Base-by-base conservation (phyloP, 2,888 invertebrate species). In the Yponomeuta malinellus region DNA sequence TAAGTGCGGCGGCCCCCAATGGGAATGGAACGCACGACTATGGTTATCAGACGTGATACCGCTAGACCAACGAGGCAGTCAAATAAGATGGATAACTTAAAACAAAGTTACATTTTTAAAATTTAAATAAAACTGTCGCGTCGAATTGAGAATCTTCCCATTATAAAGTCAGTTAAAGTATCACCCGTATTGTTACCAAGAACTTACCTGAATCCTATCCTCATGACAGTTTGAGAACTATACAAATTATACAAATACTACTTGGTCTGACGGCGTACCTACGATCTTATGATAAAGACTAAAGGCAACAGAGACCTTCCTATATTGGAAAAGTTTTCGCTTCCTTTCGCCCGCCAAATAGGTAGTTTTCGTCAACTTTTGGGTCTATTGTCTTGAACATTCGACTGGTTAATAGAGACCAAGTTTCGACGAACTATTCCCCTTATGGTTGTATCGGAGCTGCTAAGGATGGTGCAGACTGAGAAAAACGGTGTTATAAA, bases 271-370 rank as follows among this genome's bases (percentile, higher is more conserved):
- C 12, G 3, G 15, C 52, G 15, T 5, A 15, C 52, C 12, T 59
- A 59, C 52, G 15, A 15, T 59, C 52, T 15, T 59, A 59, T 59
- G 52, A 59, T 59, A 59, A 12, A 12, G 15, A 15, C 52, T 59
- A 59, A 15, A 59, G 52, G 52, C 52, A 59, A 59, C 52, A 59
- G 12, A 33, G 65, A 12, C 48, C 48, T 23, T 68, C 31, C 68
- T 68, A 68, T 68, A 68, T 68, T 68, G 68, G 68, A 68, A 68
- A 68, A 68, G 29, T 68, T 68, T 68, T 31, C 52, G 31, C 52
- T 52, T 52, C 52, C 48, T 43, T 43, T 43, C 48, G 48, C 43
- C 68, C 5, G n/a, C 65, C 33, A 65, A 33, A 43, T 43, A 8
- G 43, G 43, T 15, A 43, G 68, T 68, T 68, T 68, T 68, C 68